phyloP scores from a whole-genome alignment of 2,888 invertebrate species.

The Drosophila barbarae region DNA sequence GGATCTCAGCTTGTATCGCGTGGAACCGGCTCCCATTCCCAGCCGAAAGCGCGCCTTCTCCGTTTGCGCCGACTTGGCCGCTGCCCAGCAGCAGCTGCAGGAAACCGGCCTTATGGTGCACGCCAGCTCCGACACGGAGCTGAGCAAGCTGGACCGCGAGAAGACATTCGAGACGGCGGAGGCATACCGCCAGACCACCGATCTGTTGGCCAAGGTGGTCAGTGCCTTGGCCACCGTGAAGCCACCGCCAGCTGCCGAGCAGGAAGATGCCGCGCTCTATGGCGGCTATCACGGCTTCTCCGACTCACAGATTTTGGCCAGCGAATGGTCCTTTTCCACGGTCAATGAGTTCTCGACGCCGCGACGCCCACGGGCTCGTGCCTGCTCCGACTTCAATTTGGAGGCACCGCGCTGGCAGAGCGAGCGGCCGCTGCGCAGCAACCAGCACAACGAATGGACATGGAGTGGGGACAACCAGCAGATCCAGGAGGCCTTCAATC shows the following conservation, averaged over 20 bases:
- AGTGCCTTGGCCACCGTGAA: slow-evolving; percentile 86
- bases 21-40: slow-evolving; percentile 80
- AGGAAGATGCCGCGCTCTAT: slow-evolving; percentile 74
- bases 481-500: slow-evolving; percentile 79
- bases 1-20: slow-evolving; percentile 84
- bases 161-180: slow-evolving; percentile 84
- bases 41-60: slow-evolving; percentile 84
- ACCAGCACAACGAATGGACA: slow-evolving; percentile 78
- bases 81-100: slow-evolving; percentile 38
- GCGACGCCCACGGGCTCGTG: slow-evolving; percentile 81
- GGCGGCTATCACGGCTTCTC: slow-evolving; percentile 85
- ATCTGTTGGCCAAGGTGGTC: slow-evolving; percentile 87
- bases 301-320: slow-evolving; percentile 87
- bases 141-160: slow-evolving; percentile 88
- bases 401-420: slow-evolving; percentile 59
- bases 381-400: slow-evolving; percentile 82
- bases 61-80: slow-evolving; percentile 81
- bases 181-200: slow-evolving; percentile 87
- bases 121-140: slow-evolving; percentile 89
- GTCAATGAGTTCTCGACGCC: slow-evolving; percentile 64
- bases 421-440: slow-evolving; percentile 52
- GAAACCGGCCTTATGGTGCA: slow-evolving; percentile 75
- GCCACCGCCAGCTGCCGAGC: slow-evolving; percentile 78
- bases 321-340: slow-evolving; percentile 83
- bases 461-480: slow-evolving; percentile 80